Percentiles rank a stretch among this genome's conserved stretches.
phyloP scores from a whole-genome alignment of 2,113 vertebrate species.

The Struthio camelus region DNA sequence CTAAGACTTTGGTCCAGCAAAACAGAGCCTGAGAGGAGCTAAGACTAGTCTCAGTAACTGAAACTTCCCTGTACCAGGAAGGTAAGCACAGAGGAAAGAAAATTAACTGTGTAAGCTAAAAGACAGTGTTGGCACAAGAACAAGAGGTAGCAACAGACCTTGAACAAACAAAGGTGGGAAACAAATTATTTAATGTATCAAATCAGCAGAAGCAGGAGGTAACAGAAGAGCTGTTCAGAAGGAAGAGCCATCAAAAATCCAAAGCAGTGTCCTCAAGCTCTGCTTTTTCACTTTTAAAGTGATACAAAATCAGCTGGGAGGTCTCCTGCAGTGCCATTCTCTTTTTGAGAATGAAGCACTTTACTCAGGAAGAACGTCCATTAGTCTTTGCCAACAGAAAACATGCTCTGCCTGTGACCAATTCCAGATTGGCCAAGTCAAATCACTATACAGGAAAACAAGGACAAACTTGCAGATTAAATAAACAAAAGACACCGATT shows the following conservation, averaged over 20 bases:
- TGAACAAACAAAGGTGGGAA: neutral
- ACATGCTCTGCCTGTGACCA: neutral
- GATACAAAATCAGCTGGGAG: neutral
- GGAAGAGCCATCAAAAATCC: slow-evolving; percentile 8
- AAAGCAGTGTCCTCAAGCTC: neutral
- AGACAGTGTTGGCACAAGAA: rapidly evolving
- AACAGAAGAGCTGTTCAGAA: neutral
- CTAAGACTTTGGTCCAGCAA: neutral
- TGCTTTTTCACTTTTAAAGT: neutral
- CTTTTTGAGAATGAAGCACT: neutral
- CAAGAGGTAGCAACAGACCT: neutral
- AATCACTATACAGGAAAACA: neutral
- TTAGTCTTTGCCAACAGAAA: neutral
- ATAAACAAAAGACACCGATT: neutral
- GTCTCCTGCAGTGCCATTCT: neutral
- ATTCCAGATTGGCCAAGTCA: neutral
- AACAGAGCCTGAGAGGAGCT: neutral
- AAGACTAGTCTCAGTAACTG: neutral
- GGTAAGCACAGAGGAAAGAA: neutral
- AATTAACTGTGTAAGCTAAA: neutral
- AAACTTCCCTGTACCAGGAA: neutral
- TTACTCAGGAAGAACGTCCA: neutral
- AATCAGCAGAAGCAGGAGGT: neutral
- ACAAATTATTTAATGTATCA: neutral
- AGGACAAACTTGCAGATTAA: neutral